These are phyloP conservation scores for Ciconia nigra DNA, from an alignment of 2,797 vertebrate species.

Conservation along the genomic window DNA sequence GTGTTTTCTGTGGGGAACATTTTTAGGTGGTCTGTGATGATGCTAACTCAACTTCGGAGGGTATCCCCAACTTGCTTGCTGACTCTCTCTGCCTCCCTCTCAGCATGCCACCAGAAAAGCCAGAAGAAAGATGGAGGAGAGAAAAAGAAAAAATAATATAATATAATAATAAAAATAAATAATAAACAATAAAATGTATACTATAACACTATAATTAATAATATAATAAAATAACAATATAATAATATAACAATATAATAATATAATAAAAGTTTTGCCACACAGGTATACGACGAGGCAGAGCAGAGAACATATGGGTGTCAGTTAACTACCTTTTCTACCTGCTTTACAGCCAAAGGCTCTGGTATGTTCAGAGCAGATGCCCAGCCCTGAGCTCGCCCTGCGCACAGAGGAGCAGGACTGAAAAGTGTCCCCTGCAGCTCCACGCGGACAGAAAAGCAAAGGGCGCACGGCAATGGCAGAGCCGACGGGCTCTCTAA, in stretches of 20 bases:
- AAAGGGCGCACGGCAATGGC: background rate
- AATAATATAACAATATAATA: background rate
- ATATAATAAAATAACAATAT: no score
- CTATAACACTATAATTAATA: background rate
- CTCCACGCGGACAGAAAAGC: rapidly evolving
- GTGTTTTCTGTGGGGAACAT: background rate
- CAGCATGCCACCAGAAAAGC: background rate
- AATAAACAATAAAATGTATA: background rate
- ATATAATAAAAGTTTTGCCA: background rate
- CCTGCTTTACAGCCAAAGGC: background rate
- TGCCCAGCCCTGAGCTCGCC: background rate
- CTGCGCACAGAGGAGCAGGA: background rate
- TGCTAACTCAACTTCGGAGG: background rate
- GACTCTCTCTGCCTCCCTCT: background rate
- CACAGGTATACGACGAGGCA: background rate
- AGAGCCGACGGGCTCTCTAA: background rate
- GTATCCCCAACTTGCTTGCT: background rate
- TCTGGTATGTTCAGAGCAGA: background rate
- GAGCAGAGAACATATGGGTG: rapidly evolving
- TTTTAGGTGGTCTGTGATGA: background rate
- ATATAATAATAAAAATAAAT: background rate
- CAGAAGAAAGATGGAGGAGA: background rate
- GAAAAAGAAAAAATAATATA: background rate
- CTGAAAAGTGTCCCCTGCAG: background rate
- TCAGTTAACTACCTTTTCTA: background rate